Evolutionary conservation across 2,797 vertebrate species (phyloP).

Genomic region (Myotis daubentonii): DNA sequence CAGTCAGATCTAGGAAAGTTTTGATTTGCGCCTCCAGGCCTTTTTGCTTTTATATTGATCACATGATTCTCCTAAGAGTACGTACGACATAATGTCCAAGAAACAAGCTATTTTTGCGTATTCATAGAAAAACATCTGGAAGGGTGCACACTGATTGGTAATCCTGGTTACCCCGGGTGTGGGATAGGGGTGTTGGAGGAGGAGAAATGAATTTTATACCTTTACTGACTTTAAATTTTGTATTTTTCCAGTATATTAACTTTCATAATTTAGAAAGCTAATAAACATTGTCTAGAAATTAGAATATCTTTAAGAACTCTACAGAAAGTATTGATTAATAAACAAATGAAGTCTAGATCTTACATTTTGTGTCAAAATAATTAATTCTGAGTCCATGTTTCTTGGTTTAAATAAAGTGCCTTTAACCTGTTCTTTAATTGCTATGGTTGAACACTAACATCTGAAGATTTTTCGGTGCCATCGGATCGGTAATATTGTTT

Average conservation of each 20-base stretch:
- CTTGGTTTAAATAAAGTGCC: constrained; percentile 43
- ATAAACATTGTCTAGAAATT: neutral
- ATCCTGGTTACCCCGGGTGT: neutral
- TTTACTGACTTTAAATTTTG: neutral
- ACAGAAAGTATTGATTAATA: neutral
- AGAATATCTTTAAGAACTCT: constrained; percentile 30
- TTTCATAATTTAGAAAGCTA: constrained; percentile 43
- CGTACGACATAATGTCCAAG: neutral
- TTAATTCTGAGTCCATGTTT: neutral
- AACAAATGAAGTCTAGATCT: constrained; percentile 20
- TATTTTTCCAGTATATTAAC: neutral
- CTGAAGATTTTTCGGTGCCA: neutral
- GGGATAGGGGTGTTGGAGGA: neutral
- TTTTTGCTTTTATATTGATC: constrained; percentile 41
- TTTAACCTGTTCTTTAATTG: neutral
- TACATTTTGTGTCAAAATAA: constrained; percentile 46
- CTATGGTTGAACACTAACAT: neutral
- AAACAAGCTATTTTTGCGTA: constrained; percentile 15
- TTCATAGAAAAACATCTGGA: constrained; percentile 30
- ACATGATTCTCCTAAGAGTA: neutral
- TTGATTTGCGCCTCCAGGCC: neutral
- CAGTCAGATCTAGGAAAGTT: constrained; percentile 23
- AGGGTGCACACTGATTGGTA: neutral
- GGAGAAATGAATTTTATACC: neutral
- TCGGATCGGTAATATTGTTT: constrained; percentile 17